phyloP scores from a whole-genome alignment of 2,888 invertebrate species.

The Phengaris arion region DNA sequence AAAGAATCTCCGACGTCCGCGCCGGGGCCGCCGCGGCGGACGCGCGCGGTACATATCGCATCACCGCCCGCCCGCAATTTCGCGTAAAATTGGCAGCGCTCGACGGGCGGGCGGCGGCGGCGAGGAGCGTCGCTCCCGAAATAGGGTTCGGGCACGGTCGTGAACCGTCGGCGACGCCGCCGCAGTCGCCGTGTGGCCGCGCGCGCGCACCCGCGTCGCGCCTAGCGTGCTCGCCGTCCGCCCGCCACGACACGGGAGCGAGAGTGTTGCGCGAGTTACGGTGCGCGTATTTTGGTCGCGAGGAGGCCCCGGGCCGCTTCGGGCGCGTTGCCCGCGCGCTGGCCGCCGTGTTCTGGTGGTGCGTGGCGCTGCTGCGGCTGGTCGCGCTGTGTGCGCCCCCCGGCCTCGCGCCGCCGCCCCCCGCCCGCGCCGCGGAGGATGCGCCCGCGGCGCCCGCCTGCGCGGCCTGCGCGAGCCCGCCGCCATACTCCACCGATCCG shows the following conservation, averaged over 20 bases:
- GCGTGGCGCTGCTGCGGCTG: constrained; percentile 78
- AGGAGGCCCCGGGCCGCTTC: constrained; percentile 73
- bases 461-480: constrained; percentile 70
- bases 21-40: constrained; percentile 58
- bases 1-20: constrained; percentile 49
- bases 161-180: constrained; percentile 70
- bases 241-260: constrained; percentile 57
- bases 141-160: constrained; percentile 79
- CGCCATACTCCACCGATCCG: constrained; percentile 63
- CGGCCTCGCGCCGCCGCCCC: constrained; percentile 67
- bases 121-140: constrained; percentile 77
- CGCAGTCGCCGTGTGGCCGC: constrained; percentile 77
- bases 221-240: constrained; percentile 58
- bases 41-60: constrained; percentile 73
- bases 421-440: constrained; percentile 70
- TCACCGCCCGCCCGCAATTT: constrained; percentile 80
- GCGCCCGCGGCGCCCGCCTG: constrained; percentile 61
- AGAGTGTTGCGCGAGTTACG: constrained; percentile 60
- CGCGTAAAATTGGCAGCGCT: constrained; percentile 79
- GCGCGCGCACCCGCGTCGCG: constrained; percentile 77
- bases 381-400: constrained; percentile 75
- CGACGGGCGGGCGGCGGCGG: constrained; percentile 73
- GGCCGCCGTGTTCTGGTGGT: constrained; percentile 78
- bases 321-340: constrained; percentile 76
- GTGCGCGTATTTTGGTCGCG: constrained; percentile 76